Base-by-base conservation (phyloP, 2,113 vertebrate genomes). In the Hylia prasina region DNA sequence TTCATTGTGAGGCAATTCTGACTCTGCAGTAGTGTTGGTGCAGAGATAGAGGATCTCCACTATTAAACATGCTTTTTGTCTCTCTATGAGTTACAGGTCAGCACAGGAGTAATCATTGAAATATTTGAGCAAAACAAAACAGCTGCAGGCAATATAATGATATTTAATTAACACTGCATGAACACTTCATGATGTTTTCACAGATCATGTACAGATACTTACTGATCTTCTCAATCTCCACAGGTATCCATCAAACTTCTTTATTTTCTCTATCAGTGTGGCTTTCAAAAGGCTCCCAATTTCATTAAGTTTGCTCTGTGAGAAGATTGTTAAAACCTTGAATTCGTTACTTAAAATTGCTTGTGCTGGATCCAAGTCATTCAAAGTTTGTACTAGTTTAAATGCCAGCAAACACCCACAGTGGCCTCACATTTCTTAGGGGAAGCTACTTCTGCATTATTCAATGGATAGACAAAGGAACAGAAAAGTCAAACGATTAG, bases 211-310 rank as follows among this genome's bases (percentile, higher is more conserved):
- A 24, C 30, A 75, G 56, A 47, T 61, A 91, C 96, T 95, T 93
- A 96, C 96, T 37, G 85, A 89, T 87, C 23, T 95, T 90, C 45
- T 94, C 77, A 96, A 84, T 58, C 75, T 82, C 60, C 58, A 72
- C 60, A 98, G 82, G 22, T 97, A 91, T 82, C 89, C 68, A 1
- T 98, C 98, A 48, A 98, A 68, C 28, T 94, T 95, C 73, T 93
- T 97, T 44, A 98, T 88, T 94, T 97, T 98, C 82, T 98, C 97
- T 58, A 94, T 48, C 51, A 99, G 93, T 81, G 50, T 97, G 21
- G 48, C 85, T 97, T 90, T 96, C 18, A 99, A 77, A 78, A 93
- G 95, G 27, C 93, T 97, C 65, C 97, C 90, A 40, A 98, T 72
- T 71, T 97, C 93, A 39, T 94, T 86, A 58, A 98, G 53, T 31